These are phyloP conservation scores for Drosophila falleni DNA, from an alignment of 2,888 invertebrate genomes.

Conservation along the genomic window DNA sequence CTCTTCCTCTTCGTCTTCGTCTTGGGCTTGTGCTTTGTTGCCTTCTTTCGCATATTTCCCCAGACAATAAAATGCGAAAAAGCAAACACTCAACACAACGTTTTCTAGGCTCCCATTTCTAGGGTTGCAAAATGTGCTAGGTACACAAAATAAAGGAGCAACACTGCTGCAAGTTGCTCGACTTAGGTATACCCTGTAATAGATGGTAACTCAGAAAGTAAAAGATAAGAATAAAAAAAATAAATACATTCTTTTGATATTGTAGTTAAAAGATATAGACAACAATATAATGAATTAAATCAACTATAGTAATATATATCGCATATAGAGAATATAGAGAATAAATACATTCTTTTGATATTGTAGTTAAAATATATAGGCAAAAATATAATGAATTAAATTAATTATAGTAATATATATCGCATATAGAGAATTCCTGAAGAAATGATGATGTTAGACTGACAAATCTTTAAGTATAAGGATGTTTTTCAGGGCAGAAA, in stretches of 20 bases:
- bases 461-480: too few species aligned
- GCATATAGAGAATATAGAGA: too few species aligned
- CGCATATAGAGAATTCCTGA: too few species aligned
- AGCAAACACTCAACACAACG: constrained; percentile 32
- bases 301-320: too few species aligned
- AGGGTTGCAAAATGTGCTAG: constrained; percentile 48
- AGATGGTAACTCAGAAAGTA: not conserved
- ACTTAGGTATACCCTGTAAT: constrained; percentile 4
- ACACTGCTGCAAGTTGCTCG: not conserved
- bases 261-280: not conserved
- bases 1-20: constrained; percentile 13
- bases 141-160: constrained; percentile 17
- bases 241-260: not conserved
- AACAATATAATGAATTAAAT: too few species aligned
- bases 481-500: too few species aligned
- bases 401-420: too few species aligned
- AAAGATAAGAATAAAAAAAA: not conserved
- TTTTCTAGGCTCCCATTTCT: constrained; percentile 48
- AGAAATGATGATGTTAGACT: too few species aligned
- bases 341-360: not conserved
- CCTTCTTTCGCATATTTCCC: constrained; percentile 23
- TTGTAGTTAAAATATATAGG: not conserved
- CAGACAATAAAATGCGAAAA: constrained; percentile 39
- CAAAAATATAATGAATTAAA: too few species aligned
- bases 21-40: constrained; percentile 32